phyloP scores from a whole-genome alignment of 2,113 vertebrate genomes.

The Pampusana beccarii region DNA sequence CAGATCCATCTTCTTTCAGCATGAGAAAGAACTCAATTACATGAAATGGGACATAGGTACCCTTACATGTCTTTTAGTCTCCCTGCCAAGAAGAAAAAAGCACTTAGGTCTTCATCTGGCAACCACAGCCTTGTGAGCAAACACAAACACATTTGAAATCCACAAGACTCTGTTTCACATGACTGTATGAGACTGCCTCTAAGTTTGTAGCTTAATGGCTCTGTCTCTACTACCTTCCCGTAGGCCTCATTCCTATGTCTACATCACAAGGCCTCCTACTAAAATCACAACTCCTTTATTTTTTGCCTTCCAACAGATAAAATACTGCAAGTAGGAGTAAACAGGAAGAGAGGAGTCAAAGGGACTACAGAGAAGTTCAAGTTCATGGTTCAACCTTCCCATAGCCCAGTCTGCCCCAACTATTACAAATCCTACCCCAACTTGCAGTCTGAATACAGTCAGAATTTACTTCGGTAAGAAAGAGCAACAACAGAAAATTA shows the following conservation, averaged over 20 bases:
- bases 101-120: neutral
- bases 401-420: neutral
- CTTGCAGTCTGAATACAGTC: neutral
- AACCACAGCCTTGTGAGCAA: neutral
- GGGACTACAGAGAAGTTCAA: neutral
- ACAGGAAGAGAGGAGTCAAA: neutral
- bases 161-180: neutral
- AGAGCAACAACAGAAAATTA: neutral
- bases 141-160: neutral
- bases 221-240: neutral
- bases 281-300: neutral
- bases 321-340: neutral
- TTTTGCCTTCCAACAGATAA: neutral
- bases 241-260: neutral
- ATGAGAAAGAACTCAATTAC: neutral
- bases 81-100: neutral
- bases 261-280: neutral
- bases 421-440: neutral
- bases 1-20: neutral
- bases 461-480: neutral
- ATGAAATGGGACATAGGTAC: neutral
- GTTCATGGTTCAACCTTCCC: neutral
- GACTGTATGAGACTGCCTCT: neutral
- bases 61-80: neutral
- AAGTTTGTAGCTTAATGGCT: neutral